Base-by-base conservation (phyloP, 2,888 invertebrate species). In the Platycheirus albimanus region DNA sequence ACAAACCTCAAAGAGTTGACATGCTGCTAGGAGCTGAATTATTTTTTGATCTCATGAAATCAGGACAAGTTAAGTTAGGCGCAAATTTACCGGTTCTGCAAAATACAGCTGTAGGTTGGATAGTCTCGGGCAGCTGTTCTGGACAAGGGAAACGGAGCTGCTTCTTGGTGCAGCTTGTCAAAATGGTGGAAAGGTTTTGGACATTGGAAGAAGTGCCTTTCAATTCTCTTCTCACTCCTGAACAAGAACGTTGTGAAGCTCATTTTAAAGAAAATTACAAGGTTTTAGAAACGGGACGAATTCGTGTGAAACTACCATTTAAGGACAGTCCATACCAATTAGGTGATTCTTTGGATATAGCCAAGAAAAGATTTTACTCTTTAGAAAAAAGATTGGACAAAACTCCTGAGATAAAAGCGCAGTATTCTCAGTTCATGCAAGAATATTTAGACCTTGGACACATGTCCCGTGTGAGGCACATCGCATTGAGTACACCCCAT, bases 371-470 rank as follows among this genome's bases (percentile, higher is more conserved):
- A n/a, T n/a, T n/a, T n/a, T 43, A 28, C 15, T 24, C 41, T 5
- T 49, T 75, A 2, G 80, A 80, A 47, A 63, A 43, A 8, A 74
- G 58, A 8, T 52, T 71, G 30, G 17, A 63, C n/a, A 45, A n/a
- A n/a, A 20, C 17, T 5, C 10, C 11, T 10, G 20, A 47, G 10
- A 3, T 47, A 20, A 47, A n/a, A n/a, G 4, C 11, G n/a, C 20
- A 47, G n/a, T 84, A 80, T 38, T 17, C 54, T 1, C n/a, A 58
- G 3, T 80, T 84, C 43, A 77, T 84, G 69, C 17, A 51, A 2
- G 74, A 84, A 38, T 84, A 80, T 58, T 33, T 66, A 30, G 6
- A 56, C 7, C 36, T 3, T n/a, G n/a, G n/a, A n/a, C n/a, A n/a
- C n/a, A n/a, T n/a, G n/a, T n/a, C n/a, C n/a, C n/a, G n/a, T n/a